Evolutionary conservation across 2,888 invertebrate species (phyloP).

Genomic region (Amiota communis): DNA sequence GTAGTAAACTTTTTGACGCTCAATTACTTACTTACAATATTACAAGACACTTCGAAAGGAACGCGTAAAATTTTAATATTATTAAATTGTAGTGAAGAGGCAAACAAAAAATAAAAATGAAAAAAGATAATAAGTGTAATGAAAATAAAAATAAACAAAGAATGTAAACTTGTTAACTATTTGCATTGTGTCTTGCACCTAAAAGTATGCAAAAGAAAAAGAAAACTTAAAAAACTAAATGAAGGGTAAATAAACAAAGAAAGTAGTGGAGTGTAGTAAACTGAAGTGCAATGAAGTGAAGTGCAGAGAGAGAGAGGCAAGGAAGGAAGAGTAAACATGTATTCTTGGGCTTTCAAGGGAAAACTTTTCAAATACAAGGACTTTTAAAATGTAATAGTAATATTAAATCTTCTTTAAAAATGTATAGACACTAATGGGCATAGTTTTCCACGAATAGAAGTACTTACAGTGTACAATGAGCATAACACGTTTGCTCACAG

Average conservation of each 20-base stretch:
- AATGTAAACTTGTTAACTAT: constrained; percentile 60
- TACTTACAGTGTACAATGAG: constrained; percentile 89
- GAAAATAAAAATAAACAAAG: constrained; percentile 33
- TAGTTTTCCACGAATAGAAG: not conserved
- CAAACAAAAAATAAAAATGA: not conserved
- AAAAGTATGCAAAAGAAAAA: constrained; percentile 51
- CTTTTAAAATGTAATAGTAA: not conserved
- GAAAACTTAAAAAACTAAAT: not conserved
- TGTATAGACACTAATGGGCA: too few species aligned
- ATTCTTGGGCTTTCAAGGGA: not conserved
- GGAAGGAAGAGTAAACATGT: not conserved
- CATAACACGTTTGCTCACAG: constrained; percentile 86
- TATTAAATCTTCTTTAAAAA: too few species aligned
- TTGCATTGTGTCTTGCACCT: constrained; percentile 63
- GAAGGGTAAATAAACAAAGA: constrained; percentile 3
- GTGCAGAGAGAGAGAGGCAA: too few species aligned
- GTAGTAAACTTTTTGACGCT: not conserved
- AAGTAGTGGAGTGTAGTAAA: not conserved
- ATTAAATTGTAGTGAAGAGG: too few species aligned
- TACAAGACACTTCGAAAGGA: not conserved
- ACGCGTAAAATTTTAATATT: not conserved
- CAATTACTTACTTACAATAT: not conserved
- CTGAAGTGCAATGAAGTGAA: too few species aligned
- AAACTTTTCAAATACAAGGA: not conserved
- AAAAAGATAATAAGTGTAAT: constrained; percentile 1